These are phyloP conservation scores for Nomada ruficornis DNA, from an alignment of 2,888 invertebrate genomes.

Conservation along the genomic window DNA sequence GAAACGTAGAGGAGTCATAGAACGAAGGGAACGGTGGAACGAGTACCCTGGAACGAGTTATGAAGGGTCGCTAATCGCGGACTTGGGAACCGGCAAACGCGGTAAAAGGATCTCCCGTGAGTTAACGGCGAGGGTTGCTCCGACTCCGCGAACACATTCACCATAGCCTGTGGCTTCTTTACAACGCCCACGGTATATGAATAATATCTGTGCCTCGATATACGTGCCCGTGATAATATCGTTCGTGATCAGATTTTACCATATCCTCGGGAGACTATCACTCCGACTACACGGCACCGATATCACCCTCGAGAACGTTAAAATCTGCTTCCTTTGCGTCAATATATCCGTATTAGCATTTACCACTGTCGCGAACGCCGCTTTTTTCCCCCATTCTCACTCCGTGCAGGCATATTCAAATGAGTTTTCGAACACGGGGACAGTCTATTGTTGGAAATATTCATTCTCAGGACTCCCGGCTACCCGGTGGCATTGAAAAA, in stretches of 20 bases:
- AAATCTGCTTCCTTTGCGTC: conserved; percentile 62
- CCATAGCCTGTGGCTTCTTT: conserved; percentile 65
- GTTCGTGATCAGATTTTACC: conserved; percentile 70
- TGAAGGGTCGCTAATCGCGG: conserved; percentile 81
- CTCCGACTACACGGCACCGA: conserved; percentile 60
- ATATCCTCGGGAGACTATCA: conserved; percentile 62
- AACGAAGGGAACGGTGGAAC: conserved; percentile 50
- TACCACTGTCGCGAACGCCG: background rate
- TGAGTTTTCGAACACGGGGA: background rate
- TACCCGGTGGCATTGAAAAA: background rate
- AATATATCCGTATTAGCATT: conserved; percentile 50
- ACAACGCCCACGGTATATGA: conserved; percentile 64
- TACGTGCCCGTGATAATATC: conserved; percentile 69
- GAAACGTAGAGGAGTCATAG: conserved; percentile 62
- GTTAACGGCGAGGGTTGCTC: conserved; percentile 78
- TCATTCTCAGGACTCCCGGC: conserved; percentile 8
- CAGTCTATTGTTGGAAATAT: background rate
- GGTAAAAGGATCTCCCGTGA: conserved; percentile 72
- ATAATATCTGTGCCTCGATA: conserved; percentile 66
- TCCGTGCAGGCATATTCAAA: conserved; percentile 8
- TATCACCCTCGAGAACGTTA: conserved; percentile 66
- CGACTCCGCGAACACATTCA: conserved; percentile 73
- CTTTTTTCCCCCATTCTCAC: background rate
- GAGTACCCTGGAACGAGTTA: conserved; percentile 71
- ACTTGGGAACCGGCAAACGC: conserved; percentile 72